Percentiles rank a stretch among this genome's conserved stretches.
Conservation (phyloP, 2,113 vertebrate genomes). For the Brienomyrus brachyistius region DNA sequence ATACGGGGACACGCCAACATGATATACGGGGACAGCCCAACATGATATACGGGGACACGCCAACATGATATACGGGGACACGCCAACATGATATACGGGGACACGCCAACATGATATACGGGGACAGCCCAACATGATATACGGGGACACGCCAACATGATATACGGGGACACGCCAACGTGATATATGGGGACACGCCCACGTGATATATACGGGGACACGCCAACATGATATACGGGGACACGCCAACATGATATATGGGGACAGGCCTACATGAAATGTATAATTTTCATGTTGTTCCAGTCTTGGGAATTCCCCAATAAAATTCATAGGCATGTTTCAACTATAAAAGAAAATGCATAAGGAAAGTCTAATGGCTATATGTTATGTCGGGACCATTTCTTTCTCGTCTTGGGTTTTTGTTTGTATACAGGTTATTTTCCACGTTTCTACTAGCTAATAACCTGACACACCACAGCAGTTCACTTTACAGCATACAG, state of each 20-base stretch:
- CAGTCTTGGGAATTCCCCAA: not conserved
- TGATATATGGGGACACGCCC: too few species aligned
- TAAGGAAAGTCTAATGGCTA: not conserved
- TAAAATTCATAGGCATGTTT: not conserved
- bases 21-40: too few species aligned
- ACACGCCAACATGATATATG: not conserved
- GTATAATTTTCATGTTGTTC: not conserved
- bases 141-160: too few species aligned
- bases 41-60: too few species aligned
- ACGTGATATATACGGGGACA: not conserved
- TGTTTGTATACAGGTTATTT: not conserved
- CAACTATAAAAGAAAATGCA: not conserved
- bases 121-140: too few species aligned
- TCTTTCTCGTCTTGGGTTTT: not conserved
- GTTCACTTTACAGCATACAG: not conserved
- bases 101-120: too few species aligned
- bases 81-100: too few species aligned
- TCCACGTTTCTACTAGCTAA: not conserved
- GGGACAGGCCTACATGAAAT: too few species aligned
- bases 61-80: too few species aligned
- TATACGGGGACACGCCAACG: too few species aligned
- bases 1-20: too few species aligned
- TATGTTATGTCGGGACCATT: not conserved
- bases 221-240: not conserved
- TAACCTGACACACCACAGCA: not conserved